Base-by-base conservation (phyloP, 2,113 vertebrate genomes). In the Phodopus roborovskii region DNA sequence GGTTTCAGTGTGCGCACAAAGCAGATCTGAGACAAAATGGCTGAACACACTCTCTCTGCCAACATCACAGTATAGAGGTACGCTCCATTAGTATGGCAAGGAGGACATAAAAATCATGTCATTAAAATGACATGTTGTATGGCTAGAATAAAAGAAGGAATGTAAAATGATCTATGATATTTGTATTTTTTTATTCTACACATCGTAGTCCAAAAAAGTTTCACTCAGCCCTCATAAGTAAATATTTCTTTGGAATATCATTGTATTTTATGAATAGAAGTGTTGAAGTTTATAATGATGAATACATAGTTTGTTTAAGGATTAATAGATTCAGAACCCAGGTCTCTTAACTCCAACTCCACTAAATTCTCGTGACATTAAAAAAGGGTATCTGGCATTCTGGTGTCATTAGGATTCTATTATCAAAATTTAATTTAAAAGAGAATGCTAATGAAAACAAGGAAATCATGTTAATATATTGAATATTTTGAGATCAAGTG, bases 371-470 rank as follows among this genome's bases (percentile, higher is more conserved):
- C 30, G 70, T 95, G 5, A 26, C 17, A 3, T 56, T 91, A 91
- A 90, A 19, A 42, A 70, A 30, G n/a, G n/a, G 45, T 7, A 83
- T 20, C 33, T 91, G 94, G 36, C 22, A 56, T 87, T 24, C 7
- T 58, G 60, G 88, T 84, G 92, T 79, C 83, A 87, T 97, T 96
- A 92, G 75, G 16, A 73, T 75, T 79, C 26, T 83, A 75, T 87
- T 88, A 95, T 92, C 58, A 90, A 81, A 96, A 89, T 94, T 96
- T 96, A 68, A 96, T 94, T 95, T 84, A 82, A 93, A 42, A 88
- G 82, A 94, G 82, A 83, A 88, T 58, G 56, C 7, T 79, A 93
- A 48, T 95, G 70, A 89, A 96, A 94, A 90, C n/a, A 20, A 86
- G 26, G 28, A 91, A 86, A 68, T n/a, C n/a, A 2, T 58, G 78